These are phyloP conservation scores for Callionymus lyra DNA, from an alignment of 2,113 vertebrate genomes.

Conservation along the genomic window DNA sequence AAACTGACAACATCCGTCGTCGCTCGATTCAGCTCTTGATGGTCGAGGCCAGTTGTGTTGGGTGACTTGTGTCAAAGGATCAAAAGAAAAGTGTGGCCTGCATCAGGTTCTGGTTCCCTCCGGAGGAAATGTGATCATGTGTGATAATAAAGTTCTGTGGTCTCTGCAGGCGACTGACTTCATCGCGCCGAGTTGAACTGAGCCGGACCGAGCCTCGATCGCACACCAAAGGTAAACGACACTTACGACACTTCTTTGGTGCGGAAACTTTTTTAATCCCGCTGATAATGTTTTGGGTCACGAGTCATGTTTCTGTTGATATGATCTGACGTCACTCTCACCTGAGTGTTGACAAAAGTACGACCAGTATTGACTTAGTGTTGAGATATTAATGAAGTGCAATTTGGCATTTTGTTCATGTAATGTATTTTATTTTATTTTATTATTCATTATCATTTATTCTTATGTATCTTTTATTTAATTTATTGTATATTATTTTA, in stretches of 20 bases:
- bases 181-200: conserved; percentile 18
- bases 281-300: neutral
- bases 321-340: neutral
- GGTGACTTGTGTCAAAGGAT: too few species aligned
- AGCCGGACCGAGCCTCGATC: conserved; percentile 1
- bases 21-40: neutral
- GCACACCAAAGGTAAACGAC: conserved; percentile 38
- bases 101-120: neutral
- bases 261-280: neutral
- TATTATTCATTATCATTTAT: neutral
- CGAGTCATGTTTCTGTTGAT: neutral
- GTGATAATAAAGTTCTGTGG: conserved; percentile 7
- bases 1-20: neutral
- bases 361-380: too few species aligned
- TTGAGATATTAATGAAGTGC: neutral
- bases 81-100: neutral
- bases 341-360: neutral
- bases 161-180: conserved; percentile 29
- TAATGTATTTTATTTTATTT: neutral
- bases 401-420: neutral
- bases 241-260: neutral
- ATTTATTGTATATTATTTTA: too few species aligned
- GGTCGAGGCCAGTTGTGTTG: conserved; percentile 1
- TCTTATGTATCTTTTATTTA: too few species aligned
- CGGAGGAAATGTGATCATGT: conserved; percentile 10